phyloP scores from a whole-genome alignment of 2,797 vertebrate genomes.

The Scarus forsteni region DNA sequence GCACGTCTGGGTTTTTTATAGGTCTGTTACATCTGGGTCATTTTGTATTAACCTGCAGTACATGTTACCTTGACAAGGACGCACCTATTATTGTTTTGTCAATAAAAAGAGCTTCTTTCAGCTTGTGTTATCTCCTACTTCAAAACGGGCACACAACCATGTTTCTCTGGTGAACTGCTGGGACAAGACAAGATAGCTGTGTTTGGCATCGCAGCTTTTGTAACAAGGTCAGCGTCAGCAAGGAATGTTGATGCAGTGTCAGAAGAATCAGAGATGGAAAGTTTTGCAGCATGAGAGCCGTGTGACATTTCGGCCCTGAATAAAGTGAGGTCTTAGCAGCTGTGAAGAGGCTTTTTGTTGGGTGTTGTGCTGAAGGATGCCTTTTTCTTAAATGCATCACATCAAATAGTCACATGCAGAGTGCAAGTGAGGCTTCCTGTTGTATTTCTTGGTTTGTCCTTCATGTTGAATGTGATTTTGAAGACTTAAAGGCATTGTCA shows the following conservation, averaged over 20 bases:
- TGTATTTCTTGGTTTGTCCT: constrained; percentile 3
- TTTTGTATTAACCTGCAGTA: constrained; percentile 1
- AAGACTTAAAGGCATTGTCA: not conserved
- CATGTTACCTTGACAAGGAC: constrained; percentile 23
- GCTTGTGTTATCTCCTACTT: constrained; percentile 24
- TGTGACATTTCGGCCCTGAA: constrained; percentile 62
- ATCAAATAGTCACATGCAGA: constrained; percentile 8
- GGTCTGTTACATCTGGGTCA: not conserved
- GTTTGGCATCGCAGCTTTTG: constrained; percentile 52
- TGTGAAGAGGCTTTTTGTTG: constrained; percentile 44
- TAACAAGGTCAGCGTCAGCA: constrained; percentile 59
- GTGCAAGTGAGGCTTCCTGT: constrained; percentile 7
- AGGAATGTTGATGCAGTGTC: constrained; percentile 53
- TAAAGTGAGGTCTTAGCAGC: constrained; percentile 23
- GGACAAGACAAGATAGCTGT: constrained; percentile 28
- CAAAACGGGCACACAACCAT: constrained; percentile 42
- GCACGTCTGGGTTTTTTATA: not conserved
- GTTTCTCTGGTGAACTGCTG: constrained; percentile 25
- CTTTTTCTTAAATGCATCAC: constrained; percentile 19
- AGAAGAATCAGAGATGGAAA: constrained; percentile 46
- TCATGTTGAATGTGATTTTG: constrained; percentile 6
- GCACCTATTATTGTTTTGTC: constrained; percentile 9
- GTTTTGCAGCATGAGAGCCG: constrained; percentile 47
- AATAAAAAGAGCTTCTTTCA: constrained; percentile 22
- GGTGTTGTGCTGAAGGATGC: constrained; percentile 21